Evolutionary conservation across 2,797 vertebrate genomes (phyloP).

Genomic region (Varecia variegata): DNA sequence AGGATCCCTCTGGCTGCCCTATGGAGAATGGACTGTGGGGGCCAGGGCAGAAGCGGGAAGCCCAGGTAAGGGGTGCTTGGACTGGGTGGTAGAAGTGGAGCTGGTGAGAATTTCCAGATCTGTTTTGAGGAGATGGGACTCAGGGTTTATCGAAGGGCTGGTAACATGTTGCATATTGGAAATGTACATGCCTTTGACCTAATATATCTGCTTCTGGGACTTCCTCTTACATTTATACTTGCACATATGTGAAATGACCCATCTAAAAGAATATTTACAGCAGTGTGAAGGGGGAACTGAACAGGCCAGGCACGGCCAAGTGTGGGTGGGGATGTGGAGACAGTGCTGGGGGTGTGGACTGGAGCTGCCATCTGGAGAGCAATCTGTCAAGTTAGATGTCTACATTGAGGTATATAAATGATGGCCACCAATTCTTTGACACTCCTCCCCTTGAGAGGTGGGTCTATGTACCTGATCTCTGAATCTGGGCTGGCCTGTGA

Average conservation of each 20-base stretch:
- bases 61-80: background rate
- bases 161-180: background rate
- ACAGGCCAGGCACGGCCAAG: background rate
- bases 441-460: background rate
- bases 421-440: background rate
- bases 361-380: slow-evolving; percentile 15
- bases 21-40: background rate
- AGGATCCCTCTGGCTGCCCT: background rate
- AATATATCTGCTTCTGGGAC: background rate
- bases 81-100: background rate
- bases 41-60: background rate
- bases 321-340: background rate
- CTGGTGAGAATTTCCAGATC: background rate
- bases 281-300: background rate
- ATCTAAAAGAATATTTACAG: background rate
- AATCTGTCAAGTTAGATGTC: background rate
- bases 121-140: background rate
- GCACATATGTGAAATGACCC: background rate
- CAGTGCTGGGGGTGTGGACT: background rate
- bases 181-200: background rate
- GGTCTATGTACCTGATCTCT: background rate
- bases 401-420: background rate
- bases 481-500: background rate
- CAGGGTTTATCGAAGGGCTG: background rate
- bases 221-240: background rate